Conservation (phyloP, 2,113 vertebrate species). For the Calidris pugnax region DNA sequence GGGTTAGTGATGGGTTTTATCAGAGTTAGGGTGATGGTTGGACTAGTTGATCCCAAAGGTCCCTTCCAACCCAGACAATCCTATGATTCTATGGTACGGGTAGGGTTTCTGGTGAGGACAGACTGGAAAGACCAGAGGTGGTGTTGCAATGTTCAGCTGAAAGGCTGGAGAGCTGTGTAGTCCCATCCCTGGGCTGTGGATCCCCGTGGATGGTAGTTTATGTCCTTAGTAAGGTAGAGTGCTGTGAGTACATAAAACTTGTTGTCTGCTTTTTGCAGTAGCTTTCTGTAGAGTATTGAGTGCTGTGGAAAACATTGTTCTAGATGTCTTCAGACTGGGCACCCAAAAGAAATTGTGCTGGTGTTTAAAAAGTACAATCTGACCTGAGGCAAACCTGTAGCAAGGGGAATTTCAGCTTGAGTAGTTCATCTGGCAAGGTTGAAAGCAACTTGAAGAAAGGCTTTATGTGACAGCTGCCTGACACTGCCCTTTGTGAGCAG, state of each 20-base stretch:
- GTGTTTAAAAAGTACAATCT: not conserved
- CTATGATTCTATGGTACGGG: too few species aligned
- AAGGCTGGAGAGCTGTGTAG: not conserved
- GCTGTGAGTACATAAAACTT: not conserved
- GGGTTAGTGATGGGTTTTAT: too few species aligned
- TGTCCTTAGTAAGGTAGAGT: not conserved
- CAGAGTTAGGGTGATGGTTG: too few species aligned
- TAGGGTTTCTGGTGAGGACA: not conserved
- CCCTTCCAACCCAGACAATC: too few species aligned
- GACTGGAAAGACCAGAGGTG: not conserved
- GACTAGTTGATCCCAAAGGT: too few species aligned
- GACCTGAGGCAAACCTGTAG: accelerated
- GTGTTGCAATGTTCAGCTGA: not conserved
- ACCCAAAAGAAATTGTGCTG: not conserved
- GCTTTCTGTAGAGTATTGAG: not conserved
- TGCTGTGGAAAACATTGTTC: not conserved
- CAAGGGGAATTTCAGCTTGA: not conserved
- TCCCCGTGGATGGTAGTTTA: not conserved
- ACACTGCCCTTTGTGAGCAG: not conserved
- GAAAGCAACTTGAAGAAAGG: not conserved
- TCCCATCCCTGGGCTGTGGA: not conserved
- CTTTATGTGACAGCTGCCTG: not conserved
- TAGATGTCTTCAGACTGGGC: not conserved
- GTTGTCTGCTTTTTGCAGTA: not conserved
- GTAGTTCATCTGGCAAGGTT: not conserved